These are phyloP conservation scores for Portevinia maculata DNA, from an alignment of 2,888 invertebrate species.

Conservation along the genomic window DNA sequence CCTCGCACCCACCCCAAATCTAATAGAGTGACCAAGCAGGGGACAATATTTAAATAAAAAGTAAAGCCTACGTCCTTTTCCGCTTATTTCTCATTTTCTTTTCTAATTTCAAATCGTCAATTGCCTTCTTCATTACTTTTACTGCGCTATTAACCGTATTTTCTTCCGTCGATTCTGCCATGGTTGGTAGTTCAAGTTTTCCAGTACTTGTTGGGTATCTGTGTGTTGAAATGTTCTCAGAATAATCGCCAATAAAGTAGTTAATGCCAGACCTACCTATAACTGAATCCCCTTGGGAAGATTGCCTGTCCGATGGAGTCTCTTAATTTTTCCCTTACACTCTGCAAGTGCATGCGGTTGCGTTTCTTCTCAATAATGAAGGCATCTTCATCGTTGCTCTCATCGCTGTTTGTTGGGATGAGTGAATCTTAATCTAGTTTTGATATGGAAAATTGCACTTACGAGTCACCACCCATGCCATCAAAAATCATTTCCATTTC, in stretches of 20 bases:
- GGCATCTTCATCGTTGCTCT: conserved; percentile 81
- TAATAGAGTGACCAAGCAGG: no score
- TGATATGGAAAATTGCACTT: conserved; percentile 52
- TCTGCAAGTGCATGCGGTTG: conserved; percentile 79
- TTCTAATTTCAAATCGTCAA: conserved; percentile 80
- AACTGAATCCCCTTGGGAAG: conserved; percentile 88
- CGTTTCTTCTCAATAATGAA: conserved; percentile 79
- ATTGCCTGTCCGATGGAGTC: conserved; percentile 84
- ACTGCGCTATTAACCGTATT: conserved; percentile 82
- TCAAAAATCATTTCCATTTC: conserved; percentile 97
- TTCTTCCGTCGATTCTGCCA: conserved; percentile 77
- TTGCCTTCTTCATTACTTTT: conserved; percentile 84
- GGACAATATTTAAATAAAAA: no score
- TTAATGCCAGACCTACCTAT: conserved; percentile 81
- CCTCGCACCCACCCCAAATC: no score
- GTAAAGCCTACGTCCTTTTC: conserved; percentile 64
- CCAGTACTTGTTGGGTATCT: conserved; percentile 82
- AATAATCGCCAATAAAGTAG: neutral
- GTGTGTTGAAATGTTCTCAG: conserved; percentile 12
- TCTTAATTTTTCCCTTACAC: conserved; percentile 77
- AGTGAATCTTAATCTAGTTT: neutral
- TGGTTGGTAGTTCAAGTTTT: conserved; percentile 76
- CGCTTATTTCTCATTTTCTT: conserved; percentile 81
- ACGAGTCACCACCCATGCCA: conserved; percentile 85
- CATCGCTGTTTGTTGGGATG: conserved; percentile 71